phyloP scores from a whole-genome alignment of 2,888 invertebrate genomes.

The Rotaria magnacalcarata region DNA sequence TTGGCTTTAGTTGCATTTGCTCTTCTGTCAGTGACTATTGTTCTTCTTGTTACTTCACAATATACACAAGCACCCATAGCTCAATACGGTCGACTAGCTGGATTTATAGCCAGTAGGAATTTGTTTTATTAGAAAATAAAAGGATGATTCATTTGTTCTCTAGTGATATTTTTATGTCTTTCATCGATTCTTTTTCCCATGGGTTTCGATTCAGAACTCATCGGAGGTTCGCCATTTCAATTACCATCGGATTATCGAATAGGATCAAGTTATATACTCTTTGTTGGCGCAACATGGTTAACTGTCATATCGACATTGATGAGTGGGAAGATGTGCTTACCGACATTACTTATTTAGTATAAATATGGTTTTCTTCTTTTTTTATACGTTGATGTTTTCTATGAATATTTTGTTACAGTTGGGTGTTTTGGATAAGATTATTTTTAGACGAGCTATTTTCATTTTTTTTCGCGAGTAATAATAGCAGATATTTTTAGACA shows the following conservation, averaged over 20 bases:
- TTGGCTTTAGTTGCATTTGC: neutral
- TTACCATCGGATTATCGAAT: slow-evolving; percentile 19
- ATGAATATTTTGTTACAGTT: neutral
- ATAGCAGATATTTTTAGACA: neutral
- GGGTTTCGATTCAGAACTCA: slow-evolving; percentile 25
- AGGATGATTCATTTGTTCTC: neutral
- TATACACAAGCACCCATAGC: neutral
- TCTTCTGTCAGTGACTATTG: neutral
- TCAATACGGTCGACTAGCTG: slow-evolving; percentile 18
- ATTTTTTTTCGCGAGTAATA: too few relatives aligned
- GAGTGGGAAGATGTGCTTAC: neutral
- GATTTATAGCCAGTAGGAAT: slow-evolving; percentile 33
- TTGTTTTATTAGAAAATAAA: neutral
- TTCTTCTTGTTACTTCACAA: neutral
- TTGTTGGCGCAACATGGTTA: slow-evolving; percentile 2
- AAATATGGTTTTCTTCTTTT: neutral
- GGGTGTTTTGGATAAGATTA: neutral
- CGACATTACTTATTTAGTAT: neutral
- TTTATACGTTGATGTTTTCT: neutral
- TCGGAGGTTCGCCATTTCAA: slow-evolving; percentile 29
- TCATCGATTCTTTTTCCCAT: slow-evolving; percentile 16
- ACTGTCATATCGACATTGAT: neutral
- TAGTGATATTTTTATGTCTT: slow-evolving; percentile 27
- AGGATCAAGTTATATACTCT: neutral
- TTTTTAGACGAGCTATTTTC: too few relatives aligned